These are phyloP conservation scores for Ptilorrhoa leucosticta DNA, from an alignment of 2,113 vertebrate genomes.

Conservation along the genomic window DNA sequence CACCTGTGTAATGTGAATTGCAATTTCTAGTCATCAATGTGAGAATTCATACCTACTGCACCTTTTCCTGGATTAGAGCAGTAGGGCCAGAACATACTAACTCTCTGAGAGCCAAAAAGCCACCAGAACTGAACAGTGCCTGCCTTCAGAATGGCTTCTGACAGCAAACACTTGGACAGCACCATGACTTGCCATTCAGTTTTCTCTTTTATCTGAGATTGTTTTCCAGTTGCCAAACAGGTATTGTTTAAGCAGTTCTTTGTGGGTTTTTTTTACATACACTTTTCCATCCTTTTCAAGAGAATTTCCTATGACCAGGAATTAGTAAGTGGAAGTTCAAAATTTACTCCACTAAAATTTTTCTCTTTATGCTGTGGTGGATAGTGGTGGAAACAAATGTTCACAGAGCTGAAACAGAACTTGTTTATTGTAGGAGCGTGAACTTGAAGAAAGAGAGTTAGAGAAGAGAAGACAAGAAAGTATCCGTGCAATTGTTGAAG, in stretches of 20 bases:
- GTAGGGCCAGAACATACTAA: not conserved
- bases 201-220: not conserved
- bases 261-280: not conserved
- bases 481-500: conserved; percentile 83
- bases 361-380: not conserved
- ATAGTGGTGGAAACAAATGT: not conserved
- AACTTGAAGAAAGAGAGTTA: conserved; percentile 76
- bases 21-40: not conserved
- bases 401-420: not conserved
- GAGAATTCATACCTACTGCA: not conserved
- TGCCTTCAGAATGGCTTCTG: not conserved
- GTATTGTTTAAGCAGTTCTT: not conserved
- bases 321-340: not conserved
- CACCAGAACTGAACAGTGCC: not conserved
- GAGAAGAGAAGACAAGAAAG: conserved; percentile 76
- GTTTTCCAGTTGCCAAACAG: not conserved
- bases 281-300: not conserved
- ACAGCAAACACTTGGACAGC: not conserved
- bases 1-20: not conserved
- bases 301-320: not conserved
- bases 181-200: not conserved
- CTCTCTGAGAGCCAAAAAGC: not conserved
- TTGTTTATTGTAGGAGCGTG: conserved; percentile 72
- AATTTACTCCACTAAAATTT: not conserved
- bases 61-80: not conserved